These are phyloP conservation scores for Melanotaenia parkinsoni DNA, from an alignment of 2,797 vertebrate genomes.

Conservation along the genomic window DNA sequence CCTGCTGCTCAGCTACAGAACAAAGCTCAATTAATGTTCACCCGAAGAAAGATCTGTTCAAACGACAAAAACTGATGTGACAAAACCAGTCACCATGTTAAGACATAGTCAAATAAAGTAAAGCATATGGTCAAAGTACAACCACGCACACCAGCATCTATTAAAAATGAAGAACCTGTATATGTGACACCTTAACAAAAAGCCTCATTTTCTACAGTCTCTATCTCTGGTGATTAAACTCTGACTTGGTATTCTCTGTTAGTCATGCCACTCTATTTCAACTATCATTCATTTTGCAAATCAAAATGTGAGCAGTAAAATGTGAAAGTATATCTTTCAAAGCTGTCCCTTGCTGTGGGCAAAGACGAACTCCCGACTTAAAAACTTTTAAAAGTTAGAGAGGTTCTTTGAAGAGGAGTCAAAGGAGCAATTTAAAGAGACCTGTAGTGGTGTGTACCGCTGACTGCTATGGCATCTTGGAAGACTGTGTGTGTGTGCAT, in stretches of 20 bases:
- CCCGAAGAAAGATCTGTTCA: constrained; percentile 30
- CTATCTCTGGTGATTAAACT: constrained; percentile 75
- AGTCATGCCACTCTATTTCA: constrained; percentile 71
- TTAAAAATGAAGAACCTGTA: constrained; percentile 18
- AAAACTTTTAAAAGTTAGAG: constrained; percentile 79
- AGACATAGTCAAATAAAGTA: constrained; percentile 34
- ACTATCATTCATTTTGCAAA: constrained; percentile 74
- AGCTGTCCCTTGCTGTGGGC: constrained; percentile 82
- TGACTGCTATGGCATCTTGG: constrained; percentile 59
- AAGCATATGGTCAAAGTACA: constrained; percentile 14
- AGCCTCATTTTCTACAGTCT: constrained; percentile 47
- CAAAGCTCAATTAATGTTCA: constrained; percentile 23
- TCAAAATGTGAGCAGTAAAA: constrained; percentile 68
- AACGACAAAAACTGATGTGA: constrained; percentile 35
- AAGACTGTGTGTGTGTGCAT: constrained; percentile 46
- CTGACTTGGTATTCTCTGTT: constrained; percentile 77
- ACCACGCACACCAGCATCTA: background rate
- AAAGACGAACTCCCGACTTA: constrained; percentile 74
- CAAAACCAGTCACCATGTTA: constrained; percentile 42
- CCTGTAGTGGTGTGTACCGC: constrained; percentile 74
- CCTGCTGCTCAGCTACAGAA: constrained; percentile 77
- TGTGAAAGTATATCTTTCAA: constrained; percentile 77
- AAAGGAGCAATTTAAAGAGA: constrained; percentile 84
- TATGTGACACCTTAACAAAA: constrained; percentile 37
- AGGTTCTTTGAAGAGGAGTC: constrained; percentile 78